Conservation (phyloP, 1,140 invertebrate species). For the Campoletis sonorensis region DNA sequence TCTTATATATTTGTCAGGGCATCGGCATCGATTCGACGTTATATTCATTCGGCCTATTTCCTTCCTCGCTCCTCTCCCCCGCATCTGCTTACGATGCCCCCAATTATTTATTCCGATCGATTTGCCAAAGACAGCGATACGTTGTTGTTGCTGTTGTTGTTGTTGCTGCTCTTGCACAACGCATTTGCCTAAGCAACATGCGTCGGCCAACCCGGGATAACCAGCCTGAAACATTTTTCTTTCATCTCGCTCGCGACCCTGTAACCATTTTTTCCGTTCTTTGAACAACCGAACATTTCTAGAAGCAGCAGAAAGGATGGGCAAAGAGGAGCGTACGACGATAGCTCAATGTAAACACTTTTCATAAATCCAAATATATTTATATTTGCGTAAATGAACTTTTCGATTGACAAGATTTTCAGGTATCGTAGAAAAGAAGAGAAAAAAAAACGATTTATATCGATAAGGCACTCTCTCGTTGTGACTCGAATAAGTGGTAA, state of each 20-base stretch:
- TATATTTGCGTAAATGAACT: too few species aligned
- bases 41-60: conserved; percentile 40
- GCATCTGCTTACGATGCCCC: conserved; percentile 56
- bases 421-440: too few species aligned
- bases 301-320: too few species aligned
- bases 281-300: too few species aligned
- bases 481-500: neutral
- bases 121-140: conserved; percentile 62
- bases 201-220: neutral
- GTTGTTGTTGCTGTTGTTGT: conserved; percentile 63
- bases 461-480: too few species aligned
- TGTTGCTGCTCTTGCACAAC: conserved; percentile 35
- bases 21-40: conserved; percentile 33
- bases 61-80: conserved; percentile 22
- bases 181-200: neutral
- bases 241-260: neutral
- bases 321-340: too few species aligned
- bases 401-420: neutral
- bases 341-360: too few species aligned
- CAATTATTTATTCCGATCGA: conserved; percentile 65
- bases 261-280: neutral
- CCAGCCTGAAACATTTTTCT: neutral
- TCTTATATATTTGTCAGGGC: conserved; percentile 13
- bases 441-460: too few species aligned
- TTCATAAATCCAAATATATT: too few species aligned